Percentiles rank a stretch among this genome's conserved stretches.
phyloP scores from a whole-genome alignment of 1,140 invertebrate genomes.

The Achatina immaculata region DNA sequence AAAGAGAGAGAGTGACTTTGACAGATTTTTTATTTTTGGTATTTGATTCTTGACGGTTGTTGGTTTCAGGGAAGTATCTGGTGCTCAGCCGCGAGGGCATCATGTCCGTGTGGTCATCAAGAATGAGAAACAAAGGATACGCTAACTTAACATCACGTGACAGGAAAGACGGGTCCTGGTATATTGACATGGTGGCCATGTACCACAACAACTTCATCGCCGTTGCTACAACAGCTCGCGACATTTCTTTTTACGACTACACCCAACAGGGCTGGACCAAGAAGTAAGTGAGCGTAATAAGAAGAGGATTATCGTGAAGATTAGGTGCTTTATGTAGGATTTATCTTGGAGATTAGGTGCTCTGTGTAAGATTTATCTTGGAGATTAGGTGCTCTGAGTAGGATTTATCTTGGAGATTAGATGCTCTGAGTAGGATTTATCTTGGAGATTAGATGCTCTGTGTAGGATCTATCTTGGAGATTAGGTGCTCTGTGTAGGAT shows the following conservation, averaged over 20 bases:
- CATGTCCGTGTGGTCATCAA: conserved; percentile 29
- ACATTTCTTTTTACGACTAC: conserved; percentile 60
- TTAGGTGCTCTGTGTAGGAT: too few relatives aligned
- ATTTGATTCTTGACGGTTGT: too few relatives aligned
- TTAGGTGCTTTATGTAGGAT: too few relatives aligned
- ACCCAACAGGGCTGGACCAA: conserved; percentile 51
- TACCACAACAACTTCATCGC: conserved; percentile 63
- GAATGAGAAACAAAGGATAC: conserved; percentile 17
- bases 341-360: too few relatives aligned
- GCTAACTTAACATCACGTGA: conserved; percentile 24
- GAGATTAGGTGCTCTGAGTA: too few relatives aligned
- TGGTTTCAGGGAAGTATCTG: conserved; percentile 30
- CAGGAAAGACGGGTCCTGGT: conserved; percentile 52
- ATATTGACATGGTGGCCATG: conserved; percentile 58
- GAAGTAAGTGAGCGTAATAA: conserved; percentile 40
- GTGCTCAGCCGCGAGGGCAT: conserved; percentile 30
- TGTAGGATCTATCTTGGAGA: too few relatives aligned
- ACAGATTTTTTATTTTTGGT: too few relatives aligned
- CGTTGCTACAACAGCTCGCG: conserved; percentile 56
- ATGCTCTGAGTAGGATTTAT: too few relatives aligned
- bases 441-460: too few relatives aligned
- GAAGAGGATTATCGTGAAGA: background rate
- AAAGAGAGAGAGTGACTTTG: too few relatives aligned
- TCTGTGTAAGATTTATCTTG: too few relatives aligned
- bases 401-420: too few relatives aligned